Base-by-base conservation (phyloP, 1,140 invertebrate genomes). In the Hirudo medicinalis region DNA sequence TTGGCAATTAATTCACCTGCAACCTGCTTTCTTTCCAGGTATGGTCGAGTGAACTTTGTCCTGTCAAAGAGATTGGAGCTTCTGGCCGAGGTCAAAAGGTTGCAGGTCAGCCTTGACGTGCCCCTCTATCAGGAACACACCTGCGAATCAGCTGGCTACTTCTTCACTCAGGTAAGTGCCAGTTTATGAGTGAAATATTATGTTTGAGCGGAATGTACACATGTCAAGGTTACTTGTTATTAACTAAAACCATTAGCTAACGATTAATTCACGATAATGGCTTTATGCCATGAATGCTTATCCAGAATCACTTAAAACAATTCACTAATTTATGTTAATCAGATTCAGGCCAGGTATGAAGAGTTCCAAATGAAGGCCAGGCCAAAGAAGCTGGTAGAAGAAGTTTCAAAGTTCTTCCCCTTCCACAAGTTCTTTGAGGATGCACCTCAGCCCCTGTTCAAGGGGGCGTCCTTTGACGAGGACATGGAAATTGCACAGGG, bases 1-100 rank as follows among this genome's bases (percentile, higher is more conserved):
- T 54, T 17, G 2, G 13, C 36, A 68, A 49, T 22, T 63, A 15
- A 25, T 63, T 63, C 11, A 36, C 27, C 32, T 71, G 27, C 22
- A 19, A 22, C 13, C 19, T 63, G 11, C 13, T 73, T 54, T 70
- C 57, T 74, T 73, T 79, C n/a, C 74, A 89, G 90, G 78, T 99
- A 99, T 82, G 97, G 97, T 9, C 87, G 97, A 71, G 97, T 99
- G 0, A 99, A 99, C 84, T 99, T 94, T 83, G 95, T 99, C 25
- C 82, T 99, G 29, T 88, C 90, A 0, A 94, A 97, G 83, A 86
- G 97, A 36, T 82, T 99, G 57, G 90, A 97, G 77, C 82, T 99
- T 11, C 83, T 99, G 13, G 87, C 87, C 75, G 88, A 92, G 80
- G 96, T 99, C n/a, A 88, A 89, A 74, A 86, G 89, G 67, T 84